These are phyloP conservation scores for Synergus laeviventris DNA, from an alignment of 2,888 invertebrate species.

Conservation along the genomic window DNA sequence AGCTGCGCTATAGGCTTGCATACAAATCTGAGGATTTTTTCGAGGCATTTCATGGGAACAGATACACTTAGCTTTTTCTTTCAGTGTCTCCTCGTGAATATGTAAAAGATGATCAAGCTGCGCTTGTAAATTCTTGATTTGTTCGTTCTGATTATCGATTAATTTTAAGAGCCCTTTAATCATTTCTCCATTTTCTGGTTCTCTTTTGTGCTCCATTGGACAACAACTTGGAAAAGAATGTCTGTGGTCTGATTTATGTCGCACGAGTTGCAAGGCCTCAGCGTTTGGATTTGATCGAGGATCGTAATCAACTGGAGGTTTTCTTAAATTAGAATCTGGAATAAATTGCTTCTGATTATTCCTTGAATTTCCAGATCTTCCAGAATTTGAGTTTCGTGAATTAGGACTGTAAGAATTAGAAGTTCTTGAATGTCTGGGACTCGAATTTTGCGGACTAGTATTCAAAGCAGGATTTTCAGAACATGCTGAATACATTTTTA, in stretches of 20 bases:
- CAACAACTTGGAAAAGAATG: constrained; percentile 48
- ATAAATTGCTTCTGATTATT: background rate
- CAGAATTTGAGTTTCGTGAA: background rate
- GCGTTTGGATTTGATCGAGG: constrained; percentile 25
- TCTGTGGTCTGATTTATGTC: constrained; percentile 48
- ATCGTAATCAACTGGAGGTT: constrained; percentile 32
- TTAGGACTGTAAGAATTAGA: background rate
- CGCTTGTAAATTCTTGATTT: constrained; percentile 80
- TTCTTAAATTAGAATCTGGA: constrained; percentile 6
- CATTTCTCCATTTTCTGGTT: constrained; percentile 61
- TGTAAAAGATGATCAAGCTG: constrained; percentile 80
- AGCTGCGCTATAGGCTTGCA: constrained; percentile 42
- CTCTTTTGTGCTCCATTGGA: constrained; percentile 13
- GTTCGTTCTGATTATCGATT: constrained; percentile 83
- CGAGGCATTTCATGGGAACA: constrained; percentile 26
- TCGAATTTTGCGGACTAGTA: background rate
- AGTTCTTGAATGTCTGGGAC: background rate
- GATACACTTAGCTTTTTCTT: constrained; percentile 52
- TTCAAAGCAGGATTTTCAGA: constrained; percentile 6
- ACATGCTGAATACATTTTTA: background rate
- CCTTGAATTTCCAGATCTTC: background rate
- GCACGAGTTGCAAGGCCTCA: constrained; percentile 49
- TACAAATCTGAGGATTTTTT: constrained; percentile 41
- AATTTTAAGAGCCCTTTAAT: constrained; percentile 79
- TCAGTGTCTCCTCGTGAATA: constrained; percentile 64